Conservation (phyloP, 2,888 invertebrate species). For the Glaucopsyche alexis region DNA sequence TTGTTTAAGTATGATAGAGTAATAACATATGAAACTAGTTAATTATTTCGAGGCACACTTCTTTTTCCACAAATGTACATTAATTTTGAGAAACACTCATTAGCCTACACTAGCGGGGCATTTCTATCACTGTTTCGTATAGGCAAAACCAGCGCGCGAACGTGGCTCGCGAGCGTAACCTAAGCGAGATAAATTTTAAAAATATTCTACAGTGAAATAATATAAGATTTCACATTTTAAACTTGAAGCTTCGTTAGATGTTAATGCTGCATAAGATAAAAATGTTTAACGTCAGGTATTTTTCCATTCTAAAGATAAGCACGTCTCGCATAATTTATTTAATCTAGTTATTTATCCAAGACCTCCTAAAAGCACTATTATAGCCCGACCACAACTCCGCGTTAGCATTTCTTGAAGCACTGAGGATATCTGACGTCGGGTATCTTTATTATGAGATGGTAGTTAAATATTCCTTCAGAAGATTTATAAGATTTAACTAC, state of each 20-base stretch:
- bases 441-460: background rate
- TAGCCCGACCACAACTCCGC: background rate
- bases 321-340: conserved; percentile 22
- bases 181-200: background rate
- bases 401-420: conserved; percentile 23
- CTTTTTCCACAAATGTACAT: no score
- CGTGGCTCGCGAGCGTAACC: background rate
- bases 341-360: conserved; percentile 23
- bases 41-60: no score
- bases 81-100: no score
- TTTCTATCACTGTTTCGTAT: background rate
- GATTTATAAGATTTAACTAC: background rate
- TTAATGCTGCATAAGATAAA: conserved; percentile 4
- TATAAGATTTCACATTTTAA: conserved; percentile 3
- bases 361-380: conserved; percentile 13
- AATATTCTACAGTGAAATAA: background rate
- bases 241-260: background rate
- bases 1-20: no score
- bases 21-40: no score
- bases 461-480: background rate
- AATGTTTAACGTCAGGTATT: conserved; percentile 10
- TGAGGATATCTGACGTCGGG: conserved; percentile 1
- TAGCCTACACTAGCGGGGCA: background rate
- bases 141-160: background rate
- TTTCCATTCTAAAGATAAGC: conserved; percentile 24